Evolutionary conservation across 2,888 invertebrate species (phyloP).

Genomic region (Boloria selene): DNA sequence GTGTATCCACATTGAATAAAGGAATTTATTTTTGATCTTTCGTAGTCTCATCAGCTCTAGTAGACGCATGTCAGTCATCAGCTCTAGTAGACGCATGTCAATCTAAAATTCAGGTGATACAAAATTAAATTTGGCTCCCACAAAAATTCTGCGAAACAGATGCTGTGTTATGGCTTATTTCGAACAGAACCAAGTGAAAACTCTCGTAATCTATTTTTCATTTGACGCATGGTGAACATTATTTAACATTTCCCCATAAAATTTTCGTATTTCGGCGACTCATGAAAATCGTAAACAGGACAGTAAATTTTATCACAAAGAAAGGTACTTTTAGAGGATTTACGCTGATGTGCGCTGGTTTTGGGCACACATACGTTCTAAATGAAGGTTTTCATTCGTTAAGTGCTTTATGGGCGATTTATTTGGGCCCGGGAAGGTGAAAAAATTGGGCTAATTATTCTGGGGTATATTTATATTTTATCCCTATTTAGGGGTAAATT

Average conservation of each 20-base stretch:
- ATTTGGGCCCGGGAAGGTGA: background rate
- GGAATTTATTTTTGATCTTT: too few species aligned
- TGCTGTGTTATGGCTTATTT: too few species aligned
- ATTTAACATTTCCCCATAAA: constrained; percentile 17
- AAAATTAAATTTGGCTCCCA: too few species aligned
- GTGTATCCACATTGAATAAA: too few species aligned
- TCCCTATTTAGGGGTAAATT: too few species aligned
- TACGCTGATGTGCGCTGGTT: background rate
- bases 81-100: too few species aligned
- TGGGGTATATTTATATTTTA: too few species aligned
- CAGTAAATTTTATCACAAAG: constrained; percentile 24
- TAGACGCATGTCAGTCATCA: too few species aligned
- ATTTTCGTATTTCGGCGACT: constrained; percentile 20
- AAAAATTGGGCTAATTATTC: too few species aligned
- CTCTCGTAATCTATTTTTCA: constrained; percentile 1
- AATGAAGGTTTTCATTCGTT: constrained; percentile 4
- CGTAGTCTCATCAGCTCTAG: too few species aligned
- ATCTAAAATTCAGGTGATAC: too few species aligned
- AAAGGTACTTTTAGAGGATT: constrained; percentile 25
- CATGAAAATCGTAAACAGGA: constrained; percentile 22
- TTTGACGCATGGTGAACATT: constrained; percentile 14
- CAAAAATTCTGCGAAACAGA: too few species aligned
- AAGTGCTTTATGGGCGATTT: background rate
- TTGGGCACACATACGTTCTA: constrained; percentile 1
- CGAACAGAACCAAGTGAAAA: background rate